Conservation (phyloP, 2,888 invertebrate genomes). For the Sarcophaga carnaria region DNA sequence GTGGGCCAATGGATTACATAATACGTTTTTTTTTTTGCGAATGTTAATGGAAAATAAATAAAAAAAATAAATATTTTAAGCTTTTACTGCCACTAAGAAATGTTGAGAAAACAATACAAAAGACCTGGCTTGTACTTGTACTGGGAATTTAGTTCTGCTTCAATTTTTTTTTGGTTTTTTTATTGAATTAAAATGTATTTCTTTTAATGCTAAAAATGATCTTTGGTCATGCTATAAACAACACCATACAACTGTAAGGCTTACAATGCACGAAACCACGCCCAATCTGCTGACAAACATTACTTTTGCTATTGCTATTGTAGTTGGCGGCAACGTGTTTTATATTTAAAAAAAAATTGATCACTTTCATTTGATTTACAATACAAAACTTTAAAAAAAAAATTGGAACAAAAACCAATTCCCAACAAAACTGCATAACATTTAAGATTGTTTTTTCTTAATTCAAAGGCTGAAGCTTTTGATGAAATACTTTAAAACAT, state of each 20-base stretch:
- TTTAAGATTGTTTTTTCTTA: background rate
- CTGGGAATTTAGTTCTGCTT: conserved; percentile 30
- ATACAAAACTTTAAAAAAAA: background rate
- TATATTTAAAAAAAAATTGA: conserved; percentile 19
- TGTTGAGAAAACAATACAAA: conserved; percentile 4
- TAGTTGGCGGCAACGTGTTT: conserved; percentile 28
- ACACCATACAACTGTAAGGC: conserved; percentile 6
- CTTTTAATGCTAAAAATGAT: conserved; percentile 26
- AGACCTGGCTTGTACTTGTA: background rate
- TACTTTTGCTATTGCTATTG: background rate
- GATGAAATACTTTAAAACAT: background rate
- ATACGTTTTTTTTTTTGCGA: conserved; percentile 35
- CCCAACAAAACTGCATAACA: conserved; percentile 13
- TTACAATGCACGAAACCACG: conserved; percentile 21
- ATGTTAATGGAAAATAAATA: conserved; percentile 51
- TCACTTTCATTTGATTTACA: conserved; percentile 44
- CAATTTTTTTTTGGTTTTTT: conserved; percentile 1
- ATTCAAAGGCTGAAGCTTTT: background rate
- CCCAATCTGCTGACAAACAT: conserved; percentile 34
- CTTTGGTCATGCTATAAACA: conserved; percentile 58
- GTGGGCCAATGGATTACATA: conserved; percentile 64
- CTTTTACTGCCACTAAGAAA: conserved; percentile 33
- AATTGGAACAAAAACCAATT: background rate
- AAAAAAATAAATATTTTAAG: conserved; percentile 25
- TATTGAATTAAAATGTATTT: background rate